These are phyloP conservation scores for Onchidella celtica DNA, from an alignment of 2,888 invertebrate species.

Conservation along the genomic window DNA sequence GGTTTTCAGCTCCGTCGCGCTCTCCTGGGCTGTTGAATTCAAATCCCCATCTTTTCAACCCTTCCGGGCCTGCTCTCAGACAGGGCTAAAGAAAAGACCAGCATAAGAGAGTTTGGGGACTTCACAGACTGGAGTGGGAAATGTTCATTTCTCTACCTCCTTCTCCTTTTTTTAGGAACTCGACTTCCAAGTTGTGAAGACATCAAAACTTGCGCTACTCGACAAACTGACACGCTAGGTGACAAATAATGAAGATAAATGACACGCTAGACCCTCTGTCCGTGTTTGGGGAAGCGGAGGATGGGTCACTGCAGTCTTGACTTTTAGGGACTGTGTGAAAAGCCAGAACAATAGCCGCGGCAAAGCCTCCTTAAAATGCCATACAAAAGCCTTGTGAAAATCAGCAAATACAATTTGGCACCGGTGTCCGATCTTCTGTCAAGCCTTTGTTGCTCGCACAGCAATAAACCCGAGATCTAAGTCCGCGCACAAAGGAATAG, in stretches of 20 bases:
- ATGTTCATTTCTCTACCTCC: constrained; percentile 34
- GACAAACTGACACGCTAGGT: constrained; percentile 57
- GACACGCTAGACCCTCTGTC: constrained; percentile 53
- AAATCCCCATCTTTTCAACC: background rate
- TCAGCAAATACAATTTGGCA: constrained; percentile 58
- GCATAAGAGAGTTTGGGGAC: constrained; percentile 26
- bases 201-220: constrained; percentile 46
- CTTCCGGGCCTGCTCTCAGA: constrained; percentile 19
- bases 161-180: constrained; percentile 49
- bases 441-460: constrained; percentile 53
- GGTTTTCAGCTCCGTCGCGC: constrained; percentile 33
- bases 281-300: constrained; percentile 53
- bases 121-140: constrained; percentile 30
- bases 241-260: constrained; percentile 63
- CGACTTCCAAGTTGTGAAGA: constrained; percentile 46
- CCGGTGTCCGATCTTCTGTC: constrained; percentile 54
- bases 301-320: constrained; percentile 51
- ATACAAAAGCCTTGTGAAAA: constrained; percentile 54
- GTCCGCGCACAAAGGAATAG: constrained; percentile 54
- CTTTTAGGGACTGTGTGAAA: constrained; percentile 49
- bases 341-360: constrained; percentile 49
- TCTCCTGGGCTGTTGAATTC: constrained; percentile 35
- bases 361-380: constrained; percentile 52
- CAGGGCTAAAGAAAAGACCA: background rate
- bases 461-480: constrained; percentile 59